Evolutionary conservation across 1,140 invertebrate genomes (phyloP).

Genomic region (Drosophila ironensis): DNA sequence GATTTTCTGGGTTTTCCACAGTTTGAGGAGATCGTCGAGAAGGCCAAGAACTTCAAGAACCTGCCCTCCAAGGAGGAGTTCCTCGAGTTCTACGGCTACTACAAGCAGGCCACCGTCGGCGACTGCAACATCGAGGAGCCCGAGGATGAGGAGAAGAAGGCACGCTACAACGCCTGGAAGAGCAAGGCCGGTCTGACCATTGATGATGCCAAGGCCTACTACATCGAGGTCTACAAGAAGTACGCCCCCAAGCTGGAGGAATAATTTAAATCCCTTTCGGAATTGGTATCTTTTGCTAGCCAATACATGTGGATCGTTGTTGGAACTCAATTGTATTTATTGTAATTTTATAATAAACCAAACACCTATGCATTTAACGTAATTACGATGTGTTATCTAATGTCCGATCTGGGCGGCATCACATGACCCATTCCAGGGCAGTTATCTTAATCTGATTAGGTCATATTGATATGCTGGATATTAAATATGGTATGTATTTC

Average conservation of each 20-base stretch:
- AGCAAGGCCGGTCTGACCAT: slow-evolving; percentile 89
- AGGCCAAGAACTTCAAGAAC: slow-evolving; percentile 90
- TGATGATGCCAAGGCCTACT: slow-evolving; percentile 92
- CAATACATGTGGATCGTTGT: slow-evolving; percentile 14
- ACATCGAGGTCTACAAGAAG: slow-evolving; percentile 90
- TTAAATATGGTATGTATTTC: too few relatives aligned
- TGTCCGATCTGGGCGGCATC: neutral
- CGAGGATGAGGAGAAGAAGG: slow-evolving; percentile 96
- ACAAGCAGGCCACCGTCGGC: slow-evolving; percentile 94
- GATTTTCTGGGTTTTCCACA: slow-evolving; percentile 10
- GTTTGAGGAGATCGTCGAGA: slow-evolving; percentile 83
- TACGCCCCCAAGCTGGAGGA: slow-evolving; percentile 83
- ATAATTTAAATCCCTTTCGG: slow-evolving; percentile 29
- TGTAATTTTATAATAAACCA: slow-evolving; percentile 48
- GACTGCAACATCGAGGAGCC: slow-evolving; percentile 92
- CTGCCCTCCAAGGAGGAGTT: slow-evolving; percentile 92
- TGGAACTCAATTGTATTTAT: slow-evolving; percentile 36
- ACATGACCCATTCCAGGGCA: slow-evolving; percentile 5
- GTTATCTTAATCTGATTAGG: slow-evolving; percentile 17
- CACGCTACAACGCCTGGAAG: slow-evolving; percentile 98
- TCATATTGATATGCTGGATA: neutral
- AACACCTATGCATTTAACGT: slow-evolving; percentile 34
- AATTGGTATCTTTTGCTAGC: neutral
- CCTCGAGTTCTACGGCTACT: slow-evolving; percentile 93
- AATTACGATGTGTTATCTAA: neutral